Evolutionary conservation across 1,140 invertebrate species (phyloP).

Genomic region (Panagrolaimus sp.): DNA sequence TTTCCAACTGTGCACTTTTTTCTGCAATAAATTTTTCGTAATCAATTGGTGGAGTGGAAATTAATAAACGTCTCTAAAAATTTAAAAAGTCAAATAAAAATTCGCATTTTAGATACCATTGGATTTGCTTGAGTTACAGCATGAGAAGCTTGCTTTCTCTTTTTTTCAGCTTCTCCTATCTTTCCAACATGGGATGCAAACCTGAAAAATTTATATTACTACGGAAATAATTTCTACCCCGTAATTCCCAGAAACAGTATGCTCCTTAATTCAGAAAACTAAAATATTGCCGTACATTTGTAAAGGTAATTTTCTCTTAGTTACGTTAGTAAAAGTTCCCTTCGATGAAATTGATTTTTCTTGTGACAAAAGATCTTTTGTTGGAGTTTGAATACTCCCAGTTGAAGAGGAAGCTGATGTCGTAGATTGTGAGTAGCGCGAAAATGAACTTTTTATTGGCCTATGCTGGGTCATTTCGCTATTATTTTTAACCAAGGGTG

Average conservation of each 20-base stretch:
- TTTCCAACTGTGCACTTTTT: conserved; percentile 43
- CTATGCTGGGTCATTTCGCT: too few species aligned
- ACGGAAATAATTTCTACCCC: background rate
- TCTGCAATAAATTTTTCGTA: conserved; percentile 45
- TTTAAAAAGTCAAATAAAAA: background rate
- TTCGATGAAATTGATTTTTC: background rate
- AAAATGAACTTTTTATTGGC: too few species aligned
- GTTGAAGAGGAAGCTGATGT: too few species aligned
- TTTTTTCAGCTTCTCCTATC: conserved; percentile 40
- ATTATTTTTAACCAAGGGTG: too few species aligned
- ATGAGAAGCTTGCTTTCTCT: conserved; percentile 42
- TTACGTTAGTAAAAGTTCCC: background rate
- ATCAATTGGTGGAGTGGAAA: conserved; percentile 34
- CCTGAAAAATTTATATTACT: conserved; percentile 25
- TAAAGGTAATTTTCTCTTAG: conserved; percentile 1
- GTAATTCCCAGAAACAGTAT: conserved; percentile 8
- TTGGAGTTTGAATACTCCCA: too few species aligned
- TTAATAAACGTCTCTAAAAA: conserved; percentile 36
- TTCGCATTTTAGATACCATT: conserved; percentile 21
- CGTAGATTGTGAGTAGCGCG: too few species aligned
- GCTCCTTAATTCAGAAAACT: too few species aligned
- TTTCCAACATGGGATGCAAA: conserved; percentile 42
- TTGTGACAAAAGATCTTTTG: background rate
- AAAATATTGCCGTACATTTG: too few species aligned
- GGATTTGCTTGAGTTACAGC: conserved; percentile 36